Evolutionary conservation across 2,888 invertebrate genomes (phyloP).

Genomic region (Yponomeuta evonymella): DNA sequence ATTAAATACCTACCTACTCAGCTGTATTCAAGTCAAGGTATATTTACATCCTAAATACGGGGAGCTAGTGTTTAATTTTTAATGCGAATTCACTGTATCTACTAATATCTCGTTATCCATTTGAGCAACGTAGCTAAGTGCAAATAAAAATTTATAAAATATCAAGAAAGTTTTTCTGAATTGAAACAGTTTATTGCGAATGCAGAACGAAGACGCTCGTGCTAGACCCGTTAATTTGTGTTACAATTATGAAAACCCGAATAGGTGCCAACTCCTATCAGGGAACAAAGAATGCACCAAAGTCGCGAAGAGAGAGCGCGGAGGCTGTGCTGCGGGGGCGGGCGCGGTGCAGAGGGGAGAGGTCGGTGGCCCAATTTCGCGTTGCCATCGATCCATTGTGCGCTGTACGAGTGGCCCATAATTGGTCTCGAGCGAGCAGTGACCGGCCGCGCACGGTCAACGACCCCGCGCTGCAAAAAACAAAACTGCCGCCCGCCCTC

Average conservation of each 20-base stretch:
- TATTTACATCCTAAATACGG: background rate
- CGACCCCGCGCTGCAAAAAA: slow-evolving; percentile 66
- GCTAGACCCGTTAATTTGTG: background rate
- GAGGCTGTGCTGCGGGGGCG: slow-evolving; percentile 19
- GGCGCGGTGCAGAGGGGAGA: slow-evolving; percentile 34
- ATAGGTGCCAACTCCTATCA: background rate
- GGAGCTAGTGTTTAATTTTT: background rate
- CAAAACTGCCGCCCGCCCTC: slow-evolving; percentile 54
- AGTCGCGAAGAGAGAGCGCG: slow-evolving; percentile 15
- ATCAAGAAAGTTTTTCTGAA: too few relatives aligned
- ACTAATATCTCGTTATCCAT: background rate
- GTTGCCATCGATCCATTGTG: slow-evolving; percentile 76
- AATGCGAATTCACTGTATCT: background rate
- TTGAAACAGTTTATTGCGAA: background rate
- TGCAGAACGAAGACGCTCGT: background rate
- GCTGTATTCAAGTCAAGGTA: background rate
- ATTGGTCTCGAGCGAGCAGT: slow-evolving; percentile 73
- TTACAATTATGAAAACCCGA: background rate
- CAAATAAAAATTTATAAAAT: background rate
- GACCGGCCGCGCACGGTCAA: slow-evolving; percentile 70
- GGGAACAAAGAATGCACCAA: slow-evolving; percentile 12
- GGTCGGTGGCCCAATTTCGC: slow-evolving; percentile 69
- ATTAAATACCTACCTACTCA: background rate
- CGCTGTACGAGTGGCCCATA: slow-evolving; percentile 76
- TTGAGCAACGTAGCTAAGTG: background rate